These are phyloP conservation scores for Cyanocitta stelleri DNA, from an alignment of 2,113 vertebrate genomes.

Conservation along the genomic window DNA sequence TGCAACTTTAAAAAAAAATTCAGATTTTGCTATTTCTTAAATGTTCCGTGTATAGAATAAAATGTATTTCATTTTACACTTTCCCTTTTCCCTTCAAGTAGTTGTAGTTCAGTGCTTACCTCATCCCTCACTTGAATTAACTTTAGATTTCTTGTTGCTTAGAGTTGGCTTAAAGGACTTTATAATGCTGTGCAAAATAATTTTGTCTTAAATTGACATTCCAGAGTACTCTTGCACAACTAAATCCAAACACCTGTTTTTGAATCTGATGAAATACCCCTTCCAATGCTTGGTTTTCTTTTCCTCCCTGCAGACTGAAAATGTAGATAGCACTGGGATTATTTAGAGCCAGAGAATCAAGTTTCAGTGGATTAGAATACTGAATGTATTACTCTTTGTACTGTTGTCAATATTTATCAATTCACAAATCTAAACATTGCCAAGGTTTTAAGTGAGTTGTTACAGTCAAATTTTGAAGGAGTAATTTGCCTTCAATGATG, in stretches of 20 bases:
- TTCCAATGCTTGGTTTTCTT: background rate
- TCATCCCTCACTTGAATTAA: slow-evolving; percentile 61
- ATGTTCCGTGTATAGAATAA: slow-evolving; percentile 75
- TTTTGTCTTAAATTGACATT: slow-evolving; percentile 15
- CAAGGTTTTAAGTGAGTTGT: background rate
- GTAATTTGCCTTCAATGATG: background rate
- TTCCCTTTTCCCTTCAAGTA: slow-evolving; percentile 55
- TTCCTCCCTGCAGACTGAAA: background rate
- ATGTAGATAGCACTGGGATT: background rate
- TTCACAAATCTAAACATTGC: background rate
- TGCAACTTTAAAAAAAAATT: slow-evolving; percentile 59
- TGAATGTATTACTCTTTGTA: background rate
- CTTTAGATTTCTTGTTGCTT: slow-evolving; percentile 67
- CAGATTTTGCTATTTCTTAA: slow-evolving; percentile 37
- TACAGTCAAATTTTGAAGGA: background rate
- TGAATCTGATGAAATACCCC: background rate
- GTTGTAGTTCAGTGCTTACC: slow-evolving; percentile 70
- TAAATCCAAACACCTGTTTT: background rate
- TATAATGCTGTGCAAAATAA: slow-evolving; percentile 7
- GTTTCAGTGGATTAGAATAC: background rate
- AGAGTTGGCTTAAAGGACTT: slow-evolving; percentile 81
- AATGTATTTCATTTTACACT: slow-evolving; percentile 58
- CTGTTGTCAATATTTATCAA: background rate
- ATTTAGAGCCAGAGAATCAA: background rate
- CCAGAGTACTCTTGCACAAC: background rate